A percentile compares a stretch with the other conserved stretches of the same genome.
phyloP scores from a whole-genome alignment of 2,797 vertebrate genomes.

The Prionace glauca region DNA sequence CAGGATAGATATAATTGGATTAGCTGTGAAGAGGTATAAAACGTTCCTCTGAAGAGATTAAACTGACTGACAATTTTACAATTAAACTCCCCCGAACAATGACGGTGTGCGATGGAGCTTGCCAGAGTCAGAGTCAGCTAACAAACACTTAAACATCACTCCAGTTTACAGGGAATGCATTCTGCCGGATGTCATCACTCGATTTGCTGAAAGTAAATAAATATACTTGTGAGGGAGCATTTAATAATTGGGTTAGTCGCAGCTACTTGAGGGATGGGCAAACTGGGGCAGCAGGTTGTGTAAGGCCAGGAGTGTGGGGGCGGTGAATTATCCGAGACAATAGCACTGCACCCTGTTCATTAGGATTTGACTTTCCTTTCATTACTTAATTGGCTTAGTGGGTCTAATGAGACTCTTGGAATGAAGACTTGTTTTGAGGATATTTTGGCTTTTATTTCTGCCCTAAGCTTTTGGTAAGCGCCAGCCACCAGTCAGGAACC shows the following conservation, averaged over 20 bases:
- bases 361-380: constrained; percentile 56
- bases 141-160: constrained; percentile 54
- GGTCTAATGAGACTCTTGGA: constrained; percentile 52
- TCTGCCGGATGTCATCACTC: constrained; percentile 46
- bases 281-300: constrained; percentile 42
- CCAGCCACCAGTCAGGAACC: neutral
- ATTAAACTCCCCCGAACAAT: constrained; percentile 83
- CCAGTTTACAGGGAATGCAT: constrained; percentile 48
- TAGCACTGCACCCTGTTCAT: constrained; percentile 52
- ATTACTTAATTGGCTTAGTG: constrained; percentile 58
- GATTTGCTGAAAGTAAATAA: constrained; percentile 46
- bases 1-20: constrained; percentile 97
- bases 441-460: neutral
- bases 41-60: constrained; percentile 91
- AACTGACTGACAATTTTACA: constrained; percentile 88
- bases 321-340: constrained; percentile 47
- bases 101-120: constrained; percentile 49
- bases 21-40: constrained; percentile 74
- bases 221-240: constrained; percentile 35
- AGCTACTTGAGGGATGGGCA: constrained; percentile 44
- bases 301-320: constrained; percentile 41
- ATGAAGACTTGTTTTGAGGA: constrained; percentile 44
- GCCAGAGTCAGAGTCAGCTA: constrained; percentile 48
- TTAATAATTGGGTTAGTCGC: constrained; percentile 43
- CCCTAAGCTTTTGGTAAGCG: constrained; percentile 40